Conservation (phyloP, 2,888 invertebrate species). For the Vanessa cardui region DNA sequence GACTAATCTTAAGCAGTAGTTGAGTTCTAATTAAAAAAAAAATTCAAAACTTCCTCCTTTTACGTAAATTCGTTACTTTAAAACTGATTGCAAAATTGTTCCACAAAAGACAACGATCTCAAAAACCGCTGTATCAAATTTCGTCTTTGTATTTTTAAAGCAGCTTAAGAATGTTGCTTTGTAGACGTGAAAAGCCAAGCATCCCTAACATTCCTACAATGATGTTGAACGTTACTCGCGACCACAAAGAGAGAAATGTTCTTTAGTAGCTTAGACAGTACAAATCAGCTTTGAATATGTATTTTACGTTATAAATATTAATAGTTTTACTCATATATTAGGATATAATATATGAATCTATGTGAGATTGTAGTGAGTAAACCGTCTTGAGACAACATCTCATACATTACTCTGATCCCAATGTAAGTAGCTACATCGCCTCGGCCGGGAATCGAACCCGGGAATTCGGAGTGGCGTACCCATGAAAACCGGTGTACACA, state of each 20-base stretch:
- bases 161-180: slow-evolving; percentile 46
- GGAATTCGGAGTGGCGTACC: too few species aligned
- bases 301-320: too few species aligned
- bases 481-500: too few species aligned
- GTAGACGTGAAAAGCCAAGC: slow-evolving; percentile 44
- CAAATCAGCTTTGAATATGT: background rate
- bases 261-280: background rate
- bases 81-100: background rate
- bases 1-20: too few species aligned
- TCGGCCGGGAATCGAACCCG: too few species aligned
- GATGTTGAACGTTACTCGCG: slow-evolving; percentile 27
- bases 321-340: too few species aligned
- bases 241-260: slow-evolving; percentile 21
- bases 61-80: background rate
- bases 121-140: slow-evolving; percentile 19
- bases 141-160: slow-evolving; percentile 46
- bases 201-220: slow-evolving; percentile 29
- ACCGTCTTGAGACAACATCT: too few species aligned
- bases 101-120: slow-evolving; percentile 13
- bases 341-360: too few species aligned
- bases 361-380: too few species aligned
- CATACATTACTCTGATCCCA: too few species aligned
- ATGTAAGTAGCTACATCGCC: too few species aligned
- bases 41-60: background rate
- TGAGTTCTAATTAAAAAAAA: too few species aligned